Conservation (phyloP, 2,113 vertebrate species). For the Cebus imitator region DNA sequence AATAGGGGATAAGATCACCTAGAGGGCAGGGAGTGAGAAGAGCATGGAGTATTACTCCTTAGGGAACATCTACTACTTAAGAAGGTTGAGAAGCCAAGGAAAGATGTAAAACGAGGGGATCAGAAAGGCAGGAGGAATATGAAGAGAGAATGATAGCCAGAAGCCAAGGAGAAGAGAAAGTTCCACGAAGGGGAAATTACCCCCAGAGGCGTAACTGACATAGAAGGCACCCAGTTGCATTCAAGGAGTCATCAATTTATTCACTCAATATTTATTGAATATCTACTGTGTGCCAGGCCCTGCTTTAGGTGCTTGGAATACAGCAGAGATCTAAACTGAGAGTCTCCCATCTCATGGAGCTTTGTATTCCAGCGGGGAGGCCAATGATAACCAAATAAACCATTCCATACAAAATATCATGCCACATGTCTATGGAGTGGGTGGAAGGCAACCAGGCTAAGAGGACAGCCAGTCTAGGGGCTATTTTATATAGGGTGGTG, state of each 20-base stretch:
- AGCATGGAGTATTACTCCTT: background rate
- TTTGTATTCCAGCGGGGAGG: background rate
- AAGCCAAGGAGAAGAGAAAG: background rate
- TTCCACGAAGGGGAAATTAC: background rate
- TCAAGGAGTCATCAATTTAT: background rate
- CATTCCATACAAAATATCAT: background rate
- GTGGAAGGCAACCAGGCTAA: background rate
- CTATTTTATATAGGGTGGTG: background rate
- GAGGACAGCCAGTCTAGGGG: background rate
- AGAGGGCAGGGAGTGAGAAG: background rate
- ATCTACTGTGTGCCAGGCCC: background rate
- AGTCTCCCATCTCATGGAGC: background rate
- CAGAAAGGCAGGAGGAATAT: background rate
- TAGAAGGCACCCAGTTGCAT: background rate
- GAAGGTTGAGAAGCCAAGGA: background rate
- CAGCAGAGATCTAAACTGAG: background rate
- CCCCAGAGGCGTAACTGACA: background rate
- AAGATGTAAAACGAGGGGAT: background rate
- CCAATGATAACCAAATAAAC: background rate
- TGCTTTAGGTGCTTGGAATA: background rate
- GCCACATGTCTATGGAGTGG: background rate
- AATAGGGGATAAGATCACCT: background rate
- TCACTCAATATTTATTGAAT: background rate
- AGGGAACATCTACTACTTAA: background rate
- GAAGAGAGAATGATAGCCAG: background rate